Evolutionary conservation across 2,888 invertebrate genomes (phyloP).

Genomic region (Archips crataeganus): DNA sequence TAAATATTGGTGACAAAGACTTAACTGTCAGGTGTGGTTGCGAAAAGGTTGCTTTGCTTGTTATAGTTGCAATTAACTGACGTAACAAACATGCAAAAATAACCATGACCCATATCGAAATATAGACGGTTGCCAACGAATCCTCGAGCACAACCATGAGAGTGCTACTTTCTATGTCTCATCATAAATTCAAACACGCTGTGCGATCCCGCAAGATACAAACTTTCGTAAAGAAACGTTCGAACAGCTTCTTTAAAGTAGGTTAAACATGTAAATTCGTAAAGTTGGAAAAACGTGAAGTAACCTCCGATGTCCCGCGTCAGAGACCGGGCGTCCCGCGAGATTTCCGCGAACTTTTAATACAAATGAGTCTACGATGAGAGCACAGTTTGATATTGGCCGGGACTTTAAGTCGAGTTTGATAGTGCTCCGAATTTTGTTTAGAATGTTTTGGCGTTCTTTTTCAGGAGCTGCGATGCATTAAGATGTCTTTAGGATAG

Average conservation of each 20-base stretch:
- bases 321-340: neutral
- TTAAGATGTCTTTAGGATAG: neutral
- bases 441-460: neutral
- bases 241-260: slow-evolving; percentile 21
- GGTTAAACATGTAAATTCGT: slow-evolving; percentile 34
- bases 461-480: neutral
- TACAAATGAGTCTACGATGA: slow-evolving; percentile 36
- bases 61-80: too few species aligned
- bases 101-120: too few species aligned
- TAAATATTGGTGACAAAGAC: too few species aligned
- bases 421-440: slow-evolving; percentile 11
- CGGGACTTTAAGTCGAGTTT: slow-evolving; percentile 17
- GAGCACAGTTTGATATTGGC: slow-evolving; percentile 6
- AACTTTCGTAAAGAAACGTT: neutral
- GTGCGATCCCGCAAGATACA: neutral
- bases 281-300: slow-evolving; percentile 25
- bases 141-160: too few species aligned
- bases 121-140: too few species aligned
- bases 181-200: neutral
- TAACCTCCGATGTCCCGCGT: slow-evolving; percentile 20
- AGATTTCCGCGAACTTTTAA: slow-evolving; percentile 26
- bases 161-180: too few species aligned
- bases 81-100: too few species aligned
- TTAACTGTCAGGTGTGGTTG: too few species aligned
- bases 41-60: too few species aligned